Evolutionary conservation across 2,888 invertebrate species (phyloP).

Genomic region (Eupithecia inturbata): DNA sequence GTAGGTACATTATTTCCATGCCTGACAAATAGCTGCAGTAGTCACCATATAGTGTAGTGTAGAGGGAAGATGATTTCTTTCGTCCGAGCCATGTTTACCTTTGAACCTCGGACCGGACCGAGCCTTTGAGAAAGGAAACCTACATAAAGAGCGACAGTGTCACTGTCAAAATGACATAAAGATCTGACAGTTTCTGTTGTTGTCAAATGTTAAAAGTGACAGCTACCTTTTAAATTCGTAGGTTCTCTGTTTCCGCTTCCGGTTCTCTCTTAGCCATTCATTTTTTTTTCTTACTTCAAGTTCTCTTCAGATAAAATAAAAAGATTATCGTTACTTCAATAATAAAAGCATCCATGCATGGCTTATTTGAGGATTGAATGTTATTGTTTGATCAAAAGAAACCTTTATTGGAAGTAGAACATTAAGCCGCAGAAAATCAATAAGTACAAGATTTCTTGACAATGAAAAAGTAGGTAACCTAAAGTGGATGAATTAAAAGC

Average conservation of each 20-base stretch:
- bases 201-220: background rate
- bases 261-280: background rate
- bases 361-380: background rate
- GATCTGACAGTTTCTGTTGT: background rate
- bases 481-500: constrained; percentile 3
- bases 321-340: background rate
- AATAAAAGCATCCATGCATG: background rate
- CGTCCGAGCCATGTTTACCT: no score
- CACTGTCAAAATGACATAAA: background rate
- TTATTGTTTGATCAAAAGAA: background rate
- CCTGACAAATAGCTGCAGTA: no score
- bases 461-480: constrained; percentile 7
- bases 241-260: constrained; percentile 9
- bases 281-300: background rate
- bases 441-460: constrained; percentile 12
- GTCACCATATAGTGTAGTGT: no score
- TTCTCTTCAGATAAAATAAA: background rate
- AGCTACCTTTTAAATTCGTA: constrained; percentile 9
- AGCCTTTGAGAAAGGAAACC: no score
- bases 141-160: background rate
- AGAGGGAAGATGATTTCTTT: no score
- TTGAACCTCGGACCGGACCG: no score
- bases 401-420: background rate
- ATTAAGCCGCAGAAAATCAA: constrained; percentile 1
- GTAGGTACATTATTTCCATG: no score